A percentile compares a stretch with the other conserved stretches of the same genome.
phyloP scores from a whole-genome alignment of 2,113 vertebrate species.

The Erinaceus europaeus region DNA sequence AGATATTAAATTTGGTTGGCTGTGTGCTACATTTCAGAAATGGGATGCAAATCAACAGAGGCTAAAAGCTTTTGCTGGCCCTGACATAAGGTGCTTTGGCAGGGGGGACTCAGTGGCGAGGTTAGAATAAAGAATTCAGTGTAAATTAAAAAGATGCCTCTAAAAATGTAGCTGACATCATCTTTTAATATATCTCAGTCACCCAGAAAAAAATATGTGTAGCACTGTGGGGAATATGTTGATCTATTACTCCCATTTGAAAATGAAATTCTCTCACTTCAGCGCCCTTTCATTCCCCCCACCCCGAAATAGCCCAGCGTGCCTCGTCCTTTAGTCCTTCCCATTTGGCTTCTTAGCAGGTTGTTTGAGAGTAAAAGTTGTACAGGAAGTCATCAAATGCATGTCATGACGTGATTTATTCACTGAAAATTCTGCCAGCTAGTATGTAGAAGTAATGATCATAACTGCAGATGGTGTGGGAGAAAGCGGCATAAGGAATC shows the following conservation, averaged over 20 bases:
- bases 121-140: constrained; percentile 52
- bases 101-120: constrained; percentile 3
- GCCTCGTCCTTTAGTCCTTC: constrained; percentile 5
- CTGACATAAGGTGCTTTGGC: constrained; percentile 51
- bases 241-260: constrained; percentile 37
- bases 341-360: neutral
- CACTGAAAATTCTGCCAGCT: neutral
- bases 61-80: constrained; percentile 63
- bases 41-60: constrained; percentile 63
- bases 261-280: constrained; percentile 46
- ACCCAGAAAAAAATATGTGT: constrained; percentile 30
- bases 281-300: neutral
- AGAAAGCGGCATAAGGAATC: neutral
- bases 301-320: neutral
- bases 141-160: constrained; percentile 55
- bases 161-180: constrained; percentile 58
- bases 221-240: neutral
- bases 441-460: neutral
- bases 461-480: neutral
- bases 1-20: constrained; percentile 48
- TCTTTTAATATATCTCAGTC: constrained; percentile 57
- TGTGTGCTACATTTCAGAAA: constrained; percentile 60
- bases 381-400: neutral
- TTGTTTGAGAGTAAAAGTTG: constrained; percentile 30
- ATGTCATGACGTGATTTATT: constrained; percentile 8